Evolutionary conservation across 2,888 invertebrate genomes (phyloP), one percentile per base, ranked within the genome.

Genomic region (Lacanobia oleracea): DNA sequence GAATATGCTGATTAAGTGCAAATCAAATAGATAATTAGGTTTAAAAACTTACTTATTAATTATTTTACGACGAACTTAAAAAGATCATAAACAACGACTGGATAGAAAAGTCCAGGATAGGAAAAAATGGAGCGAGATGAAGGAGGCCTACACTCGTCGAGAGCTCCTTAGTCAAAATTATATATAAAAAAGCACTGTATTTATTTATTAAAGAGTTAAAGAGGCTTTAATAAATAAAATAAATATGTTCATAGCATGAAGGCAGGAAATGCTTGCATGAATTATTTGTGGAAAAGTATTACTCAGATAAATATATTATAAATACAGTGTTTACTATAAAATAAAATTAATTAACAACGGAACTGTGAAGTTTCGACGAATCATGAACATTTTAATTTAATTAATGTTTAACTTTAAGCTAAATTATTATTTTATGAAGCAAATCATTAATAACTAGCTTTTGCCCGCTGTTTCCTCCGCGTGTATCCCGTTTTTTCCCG

Each of bases 281-380:
- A 56, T 61, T 16, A 66, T 33, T 54, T 16, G 7, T 27, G 16
- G 45, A n/a, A 68, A 56, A 48, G n/a, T n/a, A 61, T 45, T 23
- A 61, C 23, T 45, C 37, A 23, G 7, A 51, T 45, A 51, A 45
- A 27, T 61, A 37, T 69, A 12, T 23, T 48, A 37, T 57, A n/a
- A 37, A 18, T n/a, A 12, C 16, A 12, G n/a, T 33, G 33, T 1
- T n/a, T 45, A 45, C 45, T 2, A 12, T 5, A 23, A 43, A 48
- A 23, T 50, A 23, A 63, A 64, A 72, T 51, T 51, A 48, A 60
- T 65, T 37, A 43, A 12, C 18, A 18, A 48, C 48, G 45, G 40
- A 66, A 57, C 48, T 48, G 16, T n/a, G 48, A 7, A 18, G 45
- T 45, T 27, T 10, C 27, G 23, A 21, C 23, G 37, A 53, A 33